These are phyloP conservation scores for Ditula angustiorana DNA, from an alignment of 2,888 invertebrate species.

Conservation along the genomic window DNA sequence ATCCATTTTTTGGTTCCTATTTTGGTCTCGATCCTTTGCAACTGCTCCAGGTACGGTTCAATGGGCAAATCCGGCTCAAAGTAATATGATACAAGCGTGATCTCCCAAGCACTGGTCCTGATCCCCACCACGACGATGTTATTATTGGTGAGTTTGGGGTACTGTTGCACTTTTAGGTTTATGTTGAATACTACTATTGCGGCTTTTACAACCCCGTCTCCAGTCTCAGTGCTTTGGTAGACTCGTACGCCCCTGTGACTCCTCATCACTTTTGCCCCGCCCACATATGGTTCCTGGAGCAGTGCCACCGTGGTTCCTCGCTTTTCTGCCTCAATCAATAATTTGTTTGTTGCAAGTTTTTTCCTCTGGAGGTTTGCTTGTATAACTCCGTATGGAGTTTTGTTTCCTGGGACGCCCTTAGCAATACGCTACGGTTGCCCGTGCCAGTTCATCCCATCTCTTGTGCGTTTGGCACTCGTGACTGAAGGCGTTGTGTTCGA, in stretches of 20 bases:
- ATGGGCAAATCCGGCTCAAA: too few species aligned
- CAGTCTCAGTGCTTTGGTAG: neutral
- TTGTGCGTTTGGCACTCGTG: neutral
- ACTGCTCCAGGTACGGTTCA: too few species aligned
- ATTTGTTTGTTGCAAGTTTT: neutral
- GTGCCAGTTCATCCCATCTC: neutral
- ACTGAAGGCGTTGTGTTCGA: neutral
- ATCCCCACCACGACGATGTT: too few species aligned
- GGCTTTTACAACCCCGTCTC: conserved; percentile 14
- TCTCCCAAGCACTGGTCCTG: too few species aligned
- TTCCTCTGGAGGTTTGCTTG: neutral
- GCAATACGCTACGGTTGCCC: neutral
- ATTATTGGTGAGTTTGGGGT: too few species aligned
- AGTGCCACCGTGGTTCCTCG: neutral
- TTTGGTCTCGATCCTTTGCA: too few species aligned
- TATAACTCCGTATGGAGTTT: neutral
- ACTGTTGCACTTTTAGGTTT: neutral
- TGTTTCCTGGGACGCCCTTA: neutral
- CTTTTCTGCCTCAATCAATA: neutral
- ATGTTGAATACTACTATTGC: conserved; percentile 16
- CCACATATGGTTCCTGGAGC: neutral
- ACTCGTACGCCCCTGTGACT: too few species aligned
- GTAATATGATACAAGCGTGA: too few species aligned
- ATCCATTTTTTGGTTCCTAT: too few species aligned
- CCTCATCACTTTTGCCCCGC: too few species aligned